Evolutionary conservation across 2,797 vertebrate species (phyloP).

Genomic region (Dryobates pubescens): DNA sequence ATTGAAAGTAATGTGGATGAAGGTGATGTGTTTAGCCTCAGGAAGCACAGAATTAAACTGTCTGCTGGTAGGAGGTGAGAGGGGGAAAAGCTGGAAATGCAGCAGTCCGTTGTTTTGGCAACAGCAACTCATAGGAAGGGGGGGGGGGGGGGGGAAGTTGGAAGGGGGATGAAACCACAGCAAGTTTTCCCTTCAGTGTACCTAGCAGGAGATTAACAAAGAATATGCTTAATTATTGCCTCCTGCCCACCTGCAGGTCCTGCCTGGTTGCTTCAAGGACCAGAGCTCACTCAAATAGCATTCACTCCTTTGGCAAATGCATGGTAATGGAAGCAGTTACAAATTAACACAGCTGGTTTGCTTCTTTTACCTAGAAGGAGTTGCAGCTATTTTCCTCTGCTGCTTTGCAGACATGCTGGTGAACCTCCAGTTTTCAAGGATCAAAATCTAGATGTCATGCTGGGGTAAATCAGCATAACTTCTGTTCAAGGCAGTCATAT

Average conservation of each 20-base stretch:
- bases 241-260: conserved; percentile 50
- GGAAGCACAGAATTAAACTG: conserved; percentile 45
- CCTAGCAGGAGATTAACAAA: conserved; percentile 62
- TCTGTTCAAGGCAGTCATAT: conserved; percentile 7
- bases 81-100: neutral
- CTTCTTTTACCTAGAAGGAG: neutral
- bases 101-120: neutral
- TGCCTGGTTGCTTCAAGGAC: conserved; percentile 34
- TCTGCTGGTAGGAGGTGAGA: conserved; percentile 19
- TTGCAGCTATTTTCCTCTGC: neutral
- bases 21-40: conserved; percentile 40
- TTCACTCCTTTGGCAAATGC: conserved; percentile 41
- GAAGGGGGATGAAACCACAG: conserved; percentile 14
- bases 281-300: conserved; percentile 42
- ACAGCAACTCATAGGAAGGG: neutral
- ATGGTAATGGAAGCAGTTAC: conserved; percentile 30
- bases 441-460: neutral
- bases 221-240: conserved; percentile 63
- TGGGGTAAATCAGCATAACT: conserved; percentile 17
- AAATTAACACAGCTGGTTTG: conserved; percentile 45
- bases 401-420: neutral
- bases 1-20: conserved; percentile 15
- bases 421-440: conserved; percentile 16
- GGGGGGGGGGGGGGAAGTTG: neutral
- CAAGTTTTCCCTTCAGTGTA: conserved; percentile 44